Base-by-base conservation (phyloP, 2,797 vertebrate species). In the Synaphobranchus kaupii region DNA sequence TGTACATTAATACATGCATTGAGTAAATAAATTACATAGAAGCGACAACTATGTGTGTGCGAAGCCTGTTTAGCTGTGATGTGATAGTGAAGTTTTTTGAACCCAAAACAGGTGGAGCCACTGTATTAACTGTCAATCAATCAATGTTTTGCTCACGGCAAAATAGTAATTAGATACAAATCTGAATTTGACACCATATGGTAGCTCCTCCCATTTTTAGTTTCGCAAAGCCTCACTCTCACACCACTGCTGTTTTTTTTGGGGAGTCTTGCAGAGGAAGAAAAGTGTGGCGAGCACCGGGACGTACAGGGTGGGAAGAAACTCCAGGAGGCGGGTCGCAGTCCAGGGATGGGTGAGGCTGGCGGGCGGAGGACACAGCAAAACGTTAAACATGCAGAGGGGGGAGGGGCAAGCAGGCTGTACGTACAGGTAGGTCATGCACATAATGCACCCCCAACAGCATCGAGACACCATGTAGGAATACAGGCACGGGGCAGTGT, bases 251-350 rank as follows among this genome's bases (percentile, higher is more conserved):
- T 6, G 39, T 3, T 22, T n/a, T n/a, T 60, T 86, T 58, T 87
- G 83, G 88, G 84, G 87, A 88, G 34, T 52, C 8, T 48, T 78
- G 52, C 20, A 28, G 47, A 83, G 63, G n/a, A 3, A 68, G 63
- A 68, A 68, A 68, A 5, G n/a, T 28, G 63, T 39, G 39, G 39
- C 3, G 39, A 39, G 94, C 96, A 96, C 95, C 94, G 96, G 94
- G 95, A 97, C 96, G 68, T 97, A 98, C 97, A 98, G 92, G 97
- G 97, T 91, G 97, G 97, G 95, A 98, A 98, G 96, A 97, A 97
- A 94, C 95, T 98, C 97, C 97, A 98, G 94, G 97, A 98, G 3
- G 96, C 96, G 92, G 97, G 97, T 93, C 93, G 96, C 94, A 96
- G 95, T 96, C 96, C 96, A 89, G 96, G 96, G 95, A 95, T 96